These are phyloP conservation scores for Parnassius mnemosyne DNA, from an alignment of 2,888 invertebrate species.

Conservation along the genomic window DNA sequence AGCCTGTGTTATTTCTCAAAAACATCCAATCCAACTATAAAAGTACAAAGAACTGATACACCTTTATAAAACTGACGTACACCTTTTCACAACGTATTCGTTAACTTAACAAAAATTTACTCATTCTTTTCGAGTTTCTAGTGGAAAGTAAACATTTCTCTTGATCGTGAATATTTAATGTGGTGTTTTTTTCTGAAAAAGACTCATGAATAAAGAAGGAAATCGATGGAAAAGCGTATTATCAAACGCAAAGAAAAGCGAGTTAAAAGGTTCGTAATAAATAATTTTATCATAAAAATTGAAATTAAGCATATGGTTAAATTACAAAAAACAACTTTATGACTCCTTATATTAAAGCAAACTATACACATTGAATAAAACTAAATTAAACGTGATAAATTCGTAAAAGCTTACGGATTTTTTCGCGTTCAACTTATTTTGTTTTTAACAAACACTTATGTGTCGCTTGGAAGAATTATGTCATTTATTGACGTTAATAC, in stretches of 20 bases:
- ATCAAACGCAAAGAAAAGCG: constrained; percentile 10
- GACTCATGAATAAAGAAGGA: constrained; percentile 13
- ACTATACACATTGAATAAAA: no score
- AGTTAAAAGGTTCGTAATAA: constrained; percentile 4
- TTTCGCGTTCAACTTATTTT: no score
- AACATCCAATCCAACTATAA: constrained; percentile 4
- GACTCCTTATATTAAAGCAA: no score
- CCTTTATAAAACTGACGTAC: constrained; percentile 8
- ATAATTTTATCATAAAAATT: not conserved
- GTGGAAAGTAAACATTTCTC: not conserved
- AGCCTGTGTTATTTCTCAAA: constrained; percentile 5
- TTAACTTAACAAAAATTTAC: constrained; percentile 9
- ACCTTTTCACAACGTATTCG: constrained; percentile 4
- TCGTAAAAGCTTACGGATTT: no score
- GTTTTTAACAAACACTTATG: no score
- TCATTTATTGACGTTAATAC: no score
- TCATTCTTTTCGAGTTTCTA: constrained; percentile 14
- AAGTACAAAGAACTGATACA: constrained; percentile 9
- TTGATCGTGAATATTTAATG: not conserved
- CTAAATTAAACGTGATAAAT: no score
- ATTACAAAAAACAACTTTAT: no score
- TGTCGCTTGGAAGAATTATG: no score
- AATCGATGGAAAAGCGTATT: constrained; percentile 19
- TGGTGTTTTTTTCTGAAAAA: not conserved
- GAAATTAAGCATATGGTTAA: no score